Base-by-base conservation (phyloP, 2,888 invertebrate genomes). In the Leptopilina drosophilae region DNA sequence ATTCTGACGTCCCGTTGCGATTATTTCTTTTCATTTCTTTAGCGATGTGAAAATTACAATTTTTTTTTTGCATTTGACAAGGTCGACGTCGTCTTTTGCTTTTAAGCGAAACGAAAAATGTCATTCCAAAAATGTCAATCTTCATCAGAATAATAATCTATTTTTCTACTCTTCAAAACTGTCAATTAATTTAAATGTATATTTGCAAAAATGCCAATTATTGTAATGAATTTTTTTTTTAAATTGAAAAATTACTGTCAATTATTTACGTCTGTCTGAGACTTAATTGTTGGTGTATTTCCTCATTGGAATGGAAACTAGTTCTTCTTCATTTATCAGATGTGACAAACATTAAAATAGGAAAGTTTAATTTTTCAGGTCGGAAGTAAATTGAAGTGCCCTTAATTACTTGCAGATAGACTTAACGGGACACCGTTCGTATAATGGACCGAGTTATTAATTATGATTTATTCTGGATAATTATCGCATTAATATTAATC, bases 401-500 rank as follows among this genome's bases (percentile, higher is more conserved):
- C 69, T 69, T 69, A 69, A 69, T 56, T 14, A 69, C 69, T n/a
- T 14, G 14, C n/a, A 53, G 20, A 69, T 53, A 69, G 26, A 69
- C n/a, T 20, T 73, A 73, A 73, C n/a, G 56, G 33, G n/a, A 42
- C 8, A 26, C 0, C 56, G 56, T 73, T 73, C 33, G 26, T 80
- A 81, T 88, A 87, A 86, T 87, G 87, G 86, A 79, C 82, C 81
- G 78, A 80, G 82, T 86, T 87, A 85, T 86, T 87, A 87, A 88
- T 88, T 87, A 86, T 86, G 83, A 87, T 87, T 86, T 84, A 87
- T 86, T 84, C 82, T 81, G n/a, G 82, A 87, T 87, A 85, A 86
- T 86, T 84, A 86, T 88, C 84, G 49, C 84, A 88, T 88, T 88
- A 88, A 88, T 87, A 86, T 73, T 73, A 56, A 33, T 73, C 33